Percentiles rank a stretch among this genome's conserved stretches.
Evolutionary conservation across 1,140 invertebrate genomes (phyloP).

Genomic region (Orius laevigatus): DNA sequence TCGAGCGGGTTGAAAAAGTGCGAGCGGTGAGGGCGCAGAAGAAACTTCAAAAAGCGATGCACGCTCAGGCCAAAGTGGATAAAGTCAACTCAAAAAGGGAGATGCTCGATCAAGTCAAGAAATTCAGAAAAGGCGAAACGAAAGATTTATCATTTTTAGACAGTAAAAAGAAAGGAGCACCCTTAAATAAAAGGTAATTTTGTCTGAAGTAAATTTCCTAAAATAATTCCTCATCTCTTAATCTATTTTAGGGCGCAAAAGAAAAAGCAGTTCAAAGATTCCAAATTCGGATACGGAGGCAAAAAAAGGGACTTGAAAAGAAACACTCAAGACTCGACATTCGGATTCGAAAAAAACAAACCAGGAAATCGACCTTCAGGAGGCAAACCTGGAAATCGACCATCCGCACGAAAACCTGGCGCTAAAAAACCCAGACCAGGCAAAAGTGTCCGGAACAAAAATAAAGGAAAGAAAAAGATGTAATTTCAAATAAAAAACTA

Average conservation of each 20-base stretch:
- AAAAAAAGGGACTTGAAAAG: constrained; percentile 80
- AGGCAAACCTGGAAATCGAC: constrained; percentile 27
- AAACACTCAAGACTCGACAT: constrained; percentile 69
- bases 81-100: constrained; percentile 60
- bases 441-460: constrained; percentile 39
- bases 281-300: constrained; percentile 89
- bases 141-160: constrained; percentile 71
- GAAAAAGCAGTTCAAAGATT: constrained; percentile 59
- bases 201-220: constrained; percentile 1
- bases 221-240: too few relatives aligned
- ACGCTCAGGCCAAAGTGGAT: constrained; percentile 66
- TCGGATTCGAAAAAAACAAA: constrained; percentile 28
- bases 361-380: too few relatives aligned
- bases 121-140: constrained; percentile 64
- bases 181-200: constrained; percentile 5
- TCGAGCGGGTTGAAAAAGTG: constrained; percentile 75
- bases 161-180: constrained; percentile 26
- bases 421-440: constrained; percentile 32
- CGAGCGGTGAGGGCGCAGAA: constrained; percentile 75
- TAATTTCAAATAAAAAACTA: not conserved
- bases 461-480: constrained; percentile 31
- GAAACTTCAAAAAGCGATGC: constrained; percentile 82
- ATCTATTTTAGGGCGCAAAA: constrained; percentile 19
- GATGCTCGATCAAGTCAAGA: constrained; percentile 69
- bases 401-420: constrained; percentile 19